phyloP scores from a whole-genome alignment of 1,140 invertebrate species.

The Vollenhovia emeryi region DNA sequence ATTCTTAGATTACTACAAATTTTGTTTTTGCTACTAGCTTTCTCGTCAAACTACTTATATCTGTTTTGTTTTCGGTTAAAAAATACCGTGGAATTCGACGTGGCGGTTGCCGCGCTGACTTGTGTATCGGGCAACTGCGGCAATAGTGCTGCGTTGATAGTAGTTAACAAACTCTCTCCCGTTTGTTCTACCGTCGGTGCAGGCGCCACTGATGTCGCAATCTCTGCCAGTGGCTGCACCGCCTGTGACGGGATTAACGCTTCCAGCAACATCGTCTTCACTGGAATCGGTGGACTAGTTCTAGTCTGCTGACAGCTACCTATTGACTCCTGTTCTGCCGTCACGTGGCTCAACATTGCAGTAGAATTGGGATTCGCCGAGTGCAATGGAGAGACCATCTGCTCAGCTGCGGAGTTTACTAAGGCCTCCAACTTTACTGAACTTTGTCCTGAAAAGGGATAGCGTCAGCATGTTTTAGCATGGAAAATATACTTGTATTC shows the following conservation, averaged over 20 bases:
- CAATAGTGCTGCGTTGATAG: constrained; percentile 81
- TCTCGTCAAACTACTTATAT: not conserved
- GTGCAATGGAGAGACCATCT: constrained; percentile 77
- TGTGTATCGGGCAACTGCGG: constrained; percentile 86
- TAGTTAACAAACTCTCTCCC: constrained; percentile 85
- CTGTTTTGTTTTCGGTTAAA: constrained; percentile 9
- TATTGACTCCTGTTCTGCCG: constrained; percentile 76
- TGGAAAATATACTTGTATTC: not conserved
- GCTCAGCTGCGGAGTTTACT: constrained; percentile 88
- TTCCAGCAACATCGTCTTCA: constrained; percentile 85
- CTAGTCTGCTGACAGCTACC: constrained; percentile 77
- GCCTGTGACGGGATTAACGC: constrained; percentile 83
- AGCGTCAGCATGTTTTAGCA: not conserved
- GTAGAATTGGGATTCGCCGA: constrained; percentile 78
- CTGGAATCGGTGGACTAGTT: constrained; percentile 82
- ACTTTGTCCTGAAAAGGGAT: constrained; percentile 55
- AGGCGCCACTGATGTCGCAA: constrained; percentile 62
- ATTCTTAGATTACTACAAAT: not conserved
- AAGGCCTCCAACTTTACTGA: constrained; percentile 87
- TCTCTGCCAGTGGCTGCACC: constrained; percentile 42
- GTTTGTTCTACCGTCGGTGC: constrained; percentile 77
- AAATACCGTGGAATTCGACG: constrained; percentile 70
- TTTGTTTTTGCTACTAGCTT: not conserved
- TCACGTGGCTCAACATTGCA: constrained; percentile 76
- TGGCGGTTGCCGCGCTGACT: constrained; percentile 77